Base-by-base conservation (phyloP, 2,113 vertebrate genomes). In the Conger conger region DNA sequence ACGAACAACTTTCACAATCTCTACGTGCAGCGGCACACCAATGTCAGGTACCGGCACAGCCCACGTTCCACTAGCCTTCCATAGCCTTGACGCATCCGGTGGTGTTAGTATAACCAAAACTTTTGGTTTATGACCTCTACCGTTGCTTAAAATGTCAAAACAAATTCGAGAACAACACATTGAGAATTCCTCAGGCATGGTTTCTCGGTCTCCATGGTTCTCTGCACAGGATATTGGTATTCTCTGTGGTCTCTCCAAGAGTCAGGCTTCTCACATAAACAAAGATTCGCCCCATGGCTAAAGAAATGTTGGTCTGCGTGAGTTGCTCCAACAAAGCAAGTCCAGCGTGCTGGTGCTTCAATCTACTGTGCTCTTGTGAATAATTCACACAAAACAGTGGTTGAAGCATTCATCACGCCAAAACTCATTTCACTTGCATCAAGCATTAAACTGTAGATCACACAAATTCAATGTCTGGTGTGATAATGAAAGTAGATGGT, bases 1-100 rank as follows among this genome's bases (percentile, higher is more conserved):
- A 96, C 97, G 85, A 99, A 99, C 95, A 99, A 99, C 93, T 99
- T 99, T 86, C 98, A 99, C 92, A 99, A 99, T 90, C 96, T 99
- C 33, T 99, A 99, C 1, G 98, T 99, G 88, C 98, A 99, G 90
- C 95, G 98, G 27, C 98, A 99, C 95, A 99, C 96, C 91, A 99
- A 99, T 16, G 98, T 99, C 89, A 99, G 98, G 98, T 98, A 91
- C 78, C 53, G 45, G 27, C 35, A 80, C 68, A 33, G 42, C 30
- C 8, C 23, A 63, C 37, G 20, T 76, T 33, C 42, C 17, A 15
- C 15, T 4, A 37, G n/a, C n/a, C n/a, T n/a, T n/a, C 15, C 1
- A 11, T 50, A 50, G 11, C 11, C 11, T 50, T 50, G 6, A 50
- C 45, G 15, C 1, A 42, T 9, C 40, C 3, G 40, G 40, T 42